phyloP scores from a whole-genome alignment of 2,888 invertebrate species.

The Peribatodes rhomboidaria region DNA sequence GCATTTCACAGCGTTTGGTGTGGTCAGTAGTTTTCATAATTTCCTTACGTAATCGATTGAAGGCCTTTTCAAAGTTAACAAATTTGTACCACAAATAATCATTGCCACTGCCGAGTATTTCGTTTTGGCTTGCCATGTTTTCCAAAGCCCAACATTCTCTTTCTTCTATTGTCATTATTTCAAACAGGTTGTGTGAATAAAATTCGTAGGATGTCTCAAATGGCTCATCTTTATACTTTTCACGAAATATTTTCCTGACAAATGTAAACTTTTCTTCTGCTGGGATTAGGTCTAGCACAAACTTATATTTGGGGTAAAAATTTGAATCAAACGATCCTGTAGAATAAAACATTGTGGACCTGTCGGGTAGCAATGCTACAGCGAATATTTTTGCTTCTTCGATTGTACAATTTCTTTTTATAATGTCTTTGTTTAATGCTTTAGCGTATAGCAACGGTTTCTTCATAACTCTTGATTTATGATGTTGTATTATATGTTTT shows the following conservation, averaged over 20 bases:
- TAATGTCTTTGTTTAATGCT: constrained; percentile 51
- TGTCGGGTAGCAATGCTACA: constrained; percentile 53
- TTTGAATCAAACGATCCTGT: constrained; percentile 57
- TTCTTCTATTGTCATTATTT: constrained; percentile 59
- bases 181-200: constrained; percentile 47
- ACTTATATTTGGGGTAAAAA: constrained; percentile 53
- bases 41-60: constrained; percentile 58
- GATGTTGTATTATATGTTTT: constrained; percentile 60
- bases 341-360: no score
- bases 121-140: constrained; percentile 57
- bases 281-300: constrained; percentile 60
- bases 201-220: constrained; percentile 63
- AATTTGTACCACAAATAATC: constrained; percentile 67
- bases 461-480: constrained; percentile 61
- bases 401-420: constrained; percentile 52
- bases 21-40: constrained; percentile 54
- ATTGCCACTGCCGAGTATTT: constrained; percentile 55
- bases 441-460: constrained; percentile 57
- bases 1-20: constrained; percentile 54
- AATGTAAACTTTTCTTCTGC: constrained; percentile 54
- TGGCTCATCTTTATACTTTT: constrained; percentile 56
- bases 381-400: constrained; percentile 62
- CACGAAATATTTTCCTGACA: constrained; percentile 58
- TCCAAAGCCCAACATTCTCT: constrained; percentile 65
- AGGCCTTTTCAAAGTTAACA: constrained; percentile 62